Evolutionary conservation across 2,888 invertebrate genomes (phyloP).

Genomic region (Tachina fera): DNA sequence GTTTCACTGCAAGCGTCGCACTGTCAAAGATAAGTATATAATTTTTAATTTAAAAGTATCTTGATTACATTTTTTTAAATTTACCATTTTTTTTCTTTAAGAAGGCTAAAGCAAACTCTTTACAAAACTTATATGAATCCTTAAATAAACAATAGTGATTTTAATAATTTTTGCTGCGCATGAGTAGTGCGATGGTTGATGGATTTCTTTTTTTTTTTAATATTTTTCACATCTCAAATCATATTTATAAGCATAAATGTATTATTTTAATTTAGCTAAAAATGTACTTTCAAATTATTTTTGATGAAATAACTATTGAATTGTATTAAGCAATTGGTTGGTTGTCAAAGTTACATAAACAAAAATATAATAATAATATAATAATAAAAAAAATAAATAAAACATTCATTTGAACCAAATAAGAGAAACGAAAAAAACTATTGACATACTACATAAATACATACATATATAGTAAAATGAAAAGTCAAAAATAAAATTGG

Average conservation of each 20-base stretch:
- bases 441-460: too few species aligned
- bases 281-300: conserved; percentile 25
- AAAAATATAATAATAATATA: not conserved
- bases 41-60: too few species aligned
- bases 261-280: not conserved
- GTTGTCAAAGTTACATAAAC: not conserved
- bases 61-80: too few species aligned
- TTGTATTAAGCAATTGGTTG: not conserved
- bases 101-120: not conserved
- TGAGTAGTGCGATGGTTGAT: conserved; percentile 3
- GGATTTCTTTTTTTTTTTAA: not conserved
- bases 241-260: conserved; percentile 1
- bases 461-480: too few species aligned
- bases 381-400: not conserved
- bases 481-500: not conserved
- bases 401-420: not conserved
- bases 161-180: not conserved
- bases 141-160: not conserved
- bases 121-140: not conserved
- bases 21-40: too few species aligned
- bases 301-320: not conserved
- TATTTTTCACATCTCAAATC: not conserved
- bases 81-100: not conserved
- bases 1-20: too few species aligned
- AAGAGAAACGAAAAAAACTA: not conserved